Evolutionary conservation across 2,797 vertebrate species (phyloP), one percentile per base, ranked within the genome.

Genomic region (Ptychobarbus kaznakovi): DNA sequence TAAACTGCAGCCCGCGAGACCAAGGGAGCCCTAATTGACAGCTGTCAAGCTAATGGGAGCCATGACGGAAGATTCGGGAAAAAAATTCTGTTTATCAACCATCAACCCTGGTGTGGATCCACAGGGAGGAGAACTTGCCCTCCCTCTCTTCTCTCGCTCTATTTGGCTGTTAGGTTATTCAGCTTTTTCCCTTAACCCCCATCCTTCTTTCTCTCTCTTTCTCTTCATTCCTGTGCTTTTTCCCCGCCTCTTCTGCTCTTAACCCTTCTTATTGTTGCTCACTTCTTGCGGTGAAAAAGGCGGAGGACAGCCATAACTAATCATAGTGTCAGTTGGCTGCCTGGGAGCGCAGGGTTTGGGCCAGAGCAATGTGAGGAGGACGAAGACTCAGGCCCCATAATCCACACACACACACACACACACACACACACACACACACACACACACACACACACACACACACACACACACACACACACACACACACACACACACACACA

Each of bases 21-120:
- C 96, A 96, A 95, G 96, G 96, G 96, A 96, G 95, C 95, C 95
- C 96, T 97, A 97, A 97, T 97, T 97, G 97, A 97, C 97, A 97
- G 97, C 95, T 98, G 97, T 98, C 97, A 97, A 95, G 95, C 96
- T 97, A 97, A 98, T 96, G 95, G 97, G 96, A 96, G 95, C 95
- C 93, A 95, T 96, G 94, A 96, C 95, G 94, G 96, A 96, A 94
- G 96, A 96, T 97, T 97, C 96, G 93, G 92, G 95, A 96, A 89
- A 91, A 89, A 94, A 95, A 95, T 95, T 96, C 95, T 96, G 94
- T 96, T 96, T 96, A 96, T 95, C 94, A 94, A 93, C 90, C 93
- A 94, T 95, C 94, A 95, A 92, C 94, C 93, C 87, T 89, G 89
- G 86, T 85, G 78, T 93, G 94, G 94, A 94, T 96, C 96, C 93